phyloP scores from a whole-genome alignment of 2,888 invertebrate genomes.

The Malachius bipustulatus region DNA sequence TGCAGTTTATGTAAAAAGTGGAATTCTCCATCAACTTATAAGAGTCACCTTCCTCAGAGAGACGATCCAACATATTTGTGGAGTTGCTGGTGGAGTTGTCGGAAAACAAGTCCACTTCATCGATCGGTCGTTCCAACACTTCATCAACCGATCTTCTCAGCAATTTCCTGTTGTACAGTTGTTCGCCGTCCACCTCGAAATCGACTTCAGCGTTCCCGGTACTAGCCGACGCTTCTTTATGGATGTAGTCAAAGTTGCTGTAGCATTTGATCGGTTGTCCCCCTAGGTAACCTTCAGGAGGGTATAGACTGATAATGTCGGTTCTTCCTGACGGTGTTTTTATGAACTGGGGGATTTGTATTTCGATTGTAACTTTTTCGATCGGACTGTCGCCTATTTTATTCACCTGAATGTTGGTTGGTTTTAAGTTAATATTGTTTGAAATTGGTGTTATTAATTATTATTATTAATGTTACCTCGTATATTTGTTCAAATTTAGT shows the following conservation, averaged over 20 bases:
- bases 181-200: neutral
- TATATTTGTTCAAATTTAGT: slow-evolving; percentile 25
- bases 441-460: too few relatives aligned
- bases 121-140: slow-evolving; percentile 12
- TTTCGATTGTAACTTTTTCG: slow-evolving; percentile 27
- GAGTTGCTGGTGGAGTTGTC: neutral
- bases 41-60: neutral
- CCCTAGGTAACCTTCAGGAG: slow-evolving; percentile 20
- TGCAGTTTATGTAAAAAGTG: slow-evolving; percentile 33
- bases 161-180: slow-evolving; percentile 13
- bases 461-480: slow-evolving; percentile 22
- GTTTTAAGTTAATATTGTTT: too few relatives aligned
- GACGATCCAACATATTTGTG: neutral
- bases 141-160: slow-evolving; percentile 11
- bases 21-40: slow-evolving; percentile 12
- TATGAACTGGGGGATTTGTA: slow-evolving; percentile 30
- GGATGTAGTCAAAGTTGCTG: slow-evolving; percentile 21
- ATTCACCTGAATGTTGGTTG: slow-evolving; percentile 17
- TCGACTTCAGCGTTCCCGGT: slow-evolving; percentile 6
- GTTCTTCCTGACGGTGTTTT: slow-evolving; percentile 11
- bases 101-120: slow-evolving; percentile 13
- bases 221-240: too few relatives aligned
- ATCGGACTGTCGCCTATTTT: slow-evolving; percentile 36
- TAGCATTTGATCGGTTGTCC: slow-evolving; percentile 25
- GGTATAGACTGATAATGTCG: slow-evolving; percentile 21